A percentile compares a stretch with the other conserved stretches of the same genome.
These are phyloP conservation scores for Lithodes maja DNA, from an alignment of 2,888 invertebrate species.

Conservation along the genomic window DNA sequence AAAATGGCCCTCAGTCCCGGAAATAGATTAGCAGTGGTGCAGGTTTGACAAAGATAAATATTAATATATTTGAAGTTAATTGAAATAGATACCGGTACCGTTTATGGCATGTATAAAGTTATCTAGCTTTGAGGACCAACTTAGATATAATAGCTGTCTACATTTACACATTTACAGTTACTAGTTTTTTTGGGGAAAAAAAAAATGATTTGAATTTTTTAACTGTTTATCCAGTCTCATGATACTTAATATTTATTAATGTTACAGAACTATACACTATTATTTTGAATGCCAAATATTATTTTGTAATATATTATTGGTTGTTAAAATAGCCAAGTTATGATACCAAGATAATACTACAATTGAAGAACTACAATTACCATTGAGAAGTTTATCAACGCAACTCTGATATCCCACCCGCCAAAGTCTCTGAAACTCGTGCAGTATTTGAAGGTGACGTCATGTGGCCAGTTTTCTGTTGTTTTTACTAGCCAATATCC, in stretches of 20 bases:
- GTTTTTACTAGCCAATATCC: too few species aligned
- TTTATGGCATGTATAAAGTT: too few species aligned
- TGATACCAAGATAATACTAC: neutral
- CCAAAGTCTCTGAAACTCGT: neutral
- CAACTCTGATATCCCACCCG: neutral
- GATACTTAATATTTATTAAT: neutral
- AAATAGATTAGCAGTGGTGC: too few species aligned
- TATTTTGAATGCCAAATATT: neutral
- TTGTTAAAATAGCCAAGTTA: neutral
- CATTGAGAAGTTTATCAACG: neutral
- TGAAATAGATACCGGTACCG: too few species aligned
- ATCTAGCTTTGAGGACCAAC: too few species aligned
- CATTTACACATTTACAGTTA: too few species aligned
- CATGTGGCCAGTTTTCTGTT: too few species aligned
- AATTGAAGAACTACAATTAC: neutral
- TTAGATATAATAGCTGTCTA: too few species aligned
- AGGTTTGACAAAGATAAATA: too few species aligned
- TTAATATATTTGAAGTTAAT: too few species aligned
- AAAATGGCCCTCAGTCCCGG: too few species aligned
- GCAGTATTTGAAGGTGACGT: constrained; percentile 5
- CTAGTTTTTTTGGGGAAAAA: too few species aligned
- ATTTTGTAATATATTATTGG: neutral
- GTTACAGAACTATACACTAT: neutral
- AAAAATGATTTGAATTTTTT: neutral
- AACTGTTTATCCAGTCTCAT: neutral